These are phyloP conservation scores for Ferdinandea cuprea DNA, from an alignment of 2,888 invertebrate species.

Conservation along the genomic window DNA sequence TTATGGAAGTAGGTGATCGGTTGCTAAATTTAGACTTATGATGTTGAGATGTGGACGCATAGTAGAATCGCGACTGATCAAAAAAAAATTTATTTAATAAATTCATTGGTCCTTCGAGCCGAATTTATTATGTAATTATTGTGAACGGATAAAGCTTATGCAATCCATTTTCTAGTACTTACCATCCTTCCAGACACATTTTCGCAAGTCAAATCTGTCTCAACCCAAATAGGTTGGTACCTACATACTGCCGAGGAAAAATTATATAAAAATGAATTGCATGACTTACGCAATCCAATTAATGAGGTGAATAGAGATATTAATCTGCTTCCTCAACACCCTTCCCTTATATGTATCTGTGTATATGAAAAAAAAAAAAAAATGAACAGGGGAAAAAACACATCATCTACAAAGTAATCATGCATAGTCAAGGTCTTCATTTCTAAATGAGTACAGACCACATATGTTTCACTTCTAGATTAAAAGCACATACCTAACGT, in stretches of 20 bases:
- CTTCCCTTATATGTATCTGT: constrained; percentile 2
- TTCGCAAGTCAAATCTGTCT: background rate
- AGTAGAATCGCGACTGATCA: no score
- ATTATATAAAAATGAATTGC: constrained; percentile 33
- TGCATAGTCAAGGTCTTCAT: constrained; percentile 63
- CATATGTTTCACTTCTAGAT: constrained; percentile 64
- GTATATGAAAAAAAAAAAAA: constrained; percentile 16
- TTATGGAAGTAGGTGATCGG: constrained; percentile 8
- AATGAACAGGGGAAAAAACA: no score
- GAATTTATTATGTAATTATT: no score
- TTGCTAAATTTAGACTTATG: background rate
- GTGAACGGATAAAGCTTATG: no score
- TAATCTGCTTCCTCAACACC: constrained; percentile 33
- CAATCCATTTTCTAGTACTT: no score
- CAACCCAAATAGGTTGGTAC: background rate
- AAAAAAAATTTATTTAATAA: no score
- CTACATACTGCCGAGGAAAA: background rate
- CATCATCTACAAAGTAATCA: constrained; percentile 34
- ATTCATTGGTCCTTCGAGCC: constrained; percentile 3
- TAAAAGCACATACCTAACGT: constrained; percentile 31
- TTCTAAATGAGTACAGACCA: constrained; percentile 60
- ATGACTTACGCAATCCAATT: constrained; percentile 53
- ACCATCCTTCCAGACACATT: no score
- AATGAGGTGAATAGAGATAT: constrained; percentile 57
- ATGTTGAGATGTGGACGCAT: background rate